Conservation (phyloP, 1,140 invertebrate genomes). For the Sycophila sp. region DNA sequence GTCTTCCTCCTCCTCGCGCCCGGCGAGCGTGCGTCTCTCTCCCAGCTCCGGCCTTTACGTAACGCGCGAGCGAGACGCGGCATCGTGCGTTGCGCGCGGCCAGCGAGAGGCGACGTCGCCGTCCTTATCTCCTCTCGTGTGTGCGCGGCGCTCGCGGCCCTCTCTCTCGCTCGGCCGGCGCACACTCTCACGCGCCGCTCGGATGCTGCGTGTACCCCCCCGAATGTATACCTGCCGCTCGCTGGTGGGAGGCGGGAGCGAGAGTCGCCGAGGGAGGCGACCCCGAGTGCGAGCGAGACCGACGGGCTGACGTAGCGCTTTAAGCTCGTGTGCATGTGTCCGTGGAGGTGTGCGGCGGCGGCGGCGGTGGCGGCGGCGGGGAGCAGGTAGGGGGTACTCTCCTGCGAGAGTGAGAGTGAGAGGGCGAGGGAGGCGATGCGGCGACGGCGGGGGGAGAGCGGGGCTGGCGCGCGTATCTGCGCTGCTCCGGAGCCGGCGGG, state of each 20-base stretch:
- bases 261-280: slow-evolving; percentile 28
- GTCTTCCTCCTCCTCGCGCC: background rate
- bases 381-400: slow-evolving; percentile 29
- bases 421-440: slow-evolving; percentile 25
- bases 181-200: background rate
- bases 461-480: slow-evolving; percentile 15
- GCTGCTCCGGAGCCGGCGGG: background rate
- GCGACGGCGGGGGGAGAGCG: slow-evolving; percentile 12
- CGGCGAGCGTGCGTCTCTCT: background rate
- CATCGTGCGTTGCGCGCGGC: slow-evolving; percentile 28
- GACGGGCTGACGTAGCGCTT: slow-evolving; percentile 35
- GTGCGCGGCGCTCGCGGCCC: slow-evolving; percentile 37
- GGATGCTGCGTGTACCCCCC: background rate
- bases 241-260: slow-evolving; percentile 5
- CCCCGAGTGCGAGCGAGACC: slow-evolving; percentile 20
- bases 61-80: slow-evolving; percentile 45
- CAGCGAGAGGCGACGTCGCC: background rate
- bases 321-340: background rate
- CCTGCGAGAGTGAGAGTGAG: slow-evolving; percentile 38
- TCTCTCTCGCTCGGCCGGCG: slow-evolving; percentile 4
- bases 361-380: background rate
- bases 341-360: slow-evolving; percentile 28
- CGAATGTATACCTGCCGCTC: background rate
- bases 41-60: slow-evolving; percentile 26
- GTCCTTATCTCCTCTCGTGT: slow-evolving; percentile 14